A percentile compares a stretch with the other conserved stretches of the same genome.
phyloP scores from a whole-genome alignment of 2,113 vertebrate species.

The Amphiprion ocellaris region DNA sequence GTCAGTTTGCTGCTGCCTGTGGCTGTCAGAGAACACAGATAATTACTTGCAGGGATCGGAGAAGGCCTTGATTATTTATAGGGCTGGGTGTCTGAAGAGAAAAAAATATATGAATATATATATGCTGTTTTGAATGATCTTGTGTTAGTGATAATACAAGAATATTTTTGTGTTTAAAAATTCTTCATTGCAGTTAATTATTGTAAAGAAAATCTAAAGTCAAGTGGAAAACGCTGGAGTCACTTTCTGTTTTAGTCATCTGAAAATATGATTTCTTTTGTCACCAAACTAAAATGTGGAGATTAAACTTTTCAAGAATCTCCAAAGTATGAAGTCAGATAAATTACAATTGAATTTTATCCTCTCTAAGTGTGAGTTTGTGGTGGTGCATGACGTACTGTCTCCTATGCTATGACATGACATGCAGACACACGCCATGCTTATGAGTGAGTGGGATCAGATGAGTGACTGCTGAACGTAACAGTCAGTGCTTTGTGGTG shows the following conservation, averaged over 20 bases:
- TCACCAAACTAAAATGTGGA: conserved; percentile 17
- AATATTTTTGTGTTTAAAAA: conserved; percentile 23
- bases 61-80: conserved; percentile 87
- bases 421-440: conserved; percentile 23
- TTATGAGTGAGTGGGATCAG: conserved; percentile 10
- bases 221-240: not conserved
- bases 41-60: conserved; percentile 85
- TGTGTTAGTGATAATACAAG: conserved; percentile 71
- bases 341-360: not conserved
- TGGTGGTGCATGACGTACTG: not conserved
- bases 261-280: not conserved
- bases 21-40: conserved; percentile 86
- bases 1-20: conserved; percentile 85
- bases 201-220: not conserved
- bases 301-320: conserved; percentile 8
- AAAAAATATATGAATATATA: conserved; percentile 46
- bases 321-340: conserved; percentile 10
- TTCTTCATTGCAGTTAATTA: not conserved
- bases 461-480: conserved; percentile 1
- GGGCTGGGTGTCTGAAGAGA: conserved; percentile 77
- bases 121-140: conserved; percentile 77
- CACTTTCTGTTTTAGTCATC: conserved; percentile 5
- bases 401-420: not conserved
- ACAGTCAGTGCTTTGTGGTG: conserved; percentile 18
- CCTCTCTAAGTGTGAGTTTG: not conserved